phyloP scores from a whole-genome alignment of 2,113 vertebrate genomes.

The Pteruthius melanotis region DNA sequence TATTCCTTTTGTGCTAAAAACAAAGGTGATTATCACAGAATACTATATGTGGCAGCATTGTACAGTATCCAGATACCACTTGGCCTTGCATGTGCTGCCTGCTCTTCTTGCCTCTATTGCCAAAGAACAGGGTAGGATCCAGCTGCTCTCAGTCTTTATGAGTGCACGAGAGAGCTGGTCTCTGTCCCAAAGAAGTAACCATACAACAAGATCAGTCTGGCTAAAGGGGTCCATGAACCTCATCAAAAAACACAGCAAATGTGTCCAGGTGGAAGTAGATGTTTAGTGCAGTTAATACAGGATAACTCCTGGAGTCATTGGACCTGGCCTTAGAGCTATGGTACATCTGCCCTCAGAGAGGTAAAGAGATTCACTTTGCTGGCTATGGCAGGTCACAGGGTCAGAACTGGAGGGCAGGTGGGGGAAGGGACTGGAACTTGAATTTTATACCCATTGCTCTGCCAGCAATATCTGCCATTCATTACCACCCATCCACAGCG shows the following conservation, averaged over 20 bases:
- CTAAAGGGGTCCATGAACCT: not conserved
- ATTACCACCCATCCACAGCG: not conserved
- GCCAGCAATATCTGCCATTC: not conserved
- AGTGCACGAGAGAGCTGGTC: accelerated
- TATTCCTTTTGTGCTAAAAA: not conserved
- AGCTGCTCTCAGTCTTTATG: accelerated
- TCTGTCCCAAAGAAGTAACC: not conserved
- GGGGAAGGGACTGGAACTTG: not conserved
- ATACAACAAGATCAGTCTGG: not conserved
- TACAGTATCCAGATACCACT: not conserved
- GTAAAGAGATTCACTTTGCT: not conserved
- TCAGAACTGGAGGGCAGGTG: not conserved
- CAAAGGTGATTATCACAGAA: not conserved
- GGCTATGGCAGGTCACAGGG: not conserved
- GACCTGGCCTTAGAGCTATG: not conserved
- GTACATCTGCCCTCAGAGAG: not conserved
- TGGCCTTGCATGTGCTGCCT: not conserved
- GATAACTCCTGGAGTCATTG: accelerated
- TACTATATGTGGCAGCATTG: not conserved
- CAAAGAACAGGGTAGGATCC: not conserved
- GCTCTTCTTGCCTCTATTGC: not conserved
- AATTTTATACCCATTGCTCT: not conserved
- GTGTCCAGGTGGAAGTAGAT: not conserved
- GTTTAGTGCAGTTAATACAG: not conserved
- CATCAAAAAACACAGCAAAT: not conserved